Conservation (phyloP, 2,797 vertebrate species). For the Paedocypris micromegethes region DNA sequence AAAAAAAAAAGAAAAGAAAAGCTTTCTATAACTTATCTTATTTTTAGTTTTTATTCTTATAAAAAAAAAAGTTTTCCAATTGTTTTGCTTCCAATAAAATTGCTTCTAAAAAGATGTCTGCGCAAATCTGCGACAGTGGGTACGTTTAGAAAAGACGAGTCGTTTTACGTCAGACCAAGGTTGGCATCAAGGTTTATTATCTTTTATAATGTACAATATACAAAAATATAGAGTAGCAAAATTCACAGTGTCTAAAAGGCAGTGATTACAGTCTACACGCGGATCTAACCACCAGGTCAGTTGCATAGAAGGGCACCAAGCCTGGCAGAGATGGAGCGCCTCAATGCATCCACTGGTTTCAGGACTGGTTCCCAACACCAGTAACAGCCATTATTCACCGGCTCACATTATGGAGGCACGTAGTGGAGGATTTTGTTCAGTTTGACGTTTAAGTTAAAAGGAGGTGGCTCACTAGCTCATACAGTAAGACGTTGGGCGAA, state of each 20-base stretch:
- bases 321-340: slow-evolving; percentile 72
- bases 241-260: slow-evolving; percentile 97
- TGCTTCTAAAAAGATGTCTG: too few species aligned
- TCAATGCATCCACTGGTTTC: slow-evolving; percentile 35
- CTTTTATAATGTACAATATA: slow-evolving; percentile 94
- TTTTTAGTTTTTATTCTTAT: too few species aligned
- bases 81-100: too few species aligned
- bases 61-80: too few species aligned
- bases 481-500: too few species aligned
- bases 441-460: slow-evolving; percentile 21
- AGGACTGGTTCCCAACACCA: slow-evolving; percentile 44
- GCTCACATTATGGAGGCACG: slow-evolving; percentile 7
- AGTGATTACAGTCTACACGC: slow-evolving; percentile 89
- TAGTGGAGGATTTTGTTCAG: neutral
- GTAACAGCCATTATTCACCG: slow-evolving; percentile 13
- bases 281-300: slow-evolving; percentile 79
- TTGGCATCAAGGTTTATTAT: slow-evolving; percentile 82
- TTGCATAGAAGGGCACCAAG: slow-evolving; percentile 91
- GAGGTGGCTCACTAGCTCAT: neutral
- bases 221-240: slow-evolving; percentile 93
- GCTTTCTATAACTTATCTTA: too few species aligned
- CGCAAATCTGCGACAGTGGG: neutral
- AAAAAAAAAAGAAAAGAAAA: too few species aligned
- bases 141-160: slow-evolving; percentile 25
- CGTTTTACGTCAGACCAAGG: slow-evolving; percentile 18